phyloP scores from a whole-genome alignment of 2,797 vertebrate genomes.

The Garrulus glandarius region DNA sequence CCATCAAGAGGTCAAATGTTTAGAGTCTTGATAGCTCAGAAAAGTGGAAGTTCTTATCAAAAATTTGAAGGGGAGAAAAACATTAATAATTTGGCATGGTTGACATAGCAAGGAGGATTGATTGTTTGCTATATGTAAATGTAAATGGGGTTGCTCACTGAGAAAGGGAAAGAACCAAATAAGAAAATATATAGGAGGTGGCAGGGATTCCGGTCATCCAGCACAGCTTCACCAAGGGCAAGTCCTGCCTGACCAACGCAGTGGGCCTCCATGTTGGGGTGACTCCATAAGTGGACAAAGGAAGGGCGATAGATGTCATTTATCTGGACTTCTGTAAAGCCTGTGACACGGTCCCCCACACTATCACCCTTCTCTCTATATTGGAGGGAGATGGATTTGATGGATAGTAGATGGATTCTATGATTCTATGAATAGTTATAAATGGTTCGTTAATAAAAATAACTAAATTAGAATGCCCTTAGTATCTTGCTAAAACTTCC shows the following conservation, averaged over 20 bases:
- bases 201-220: not conserved
- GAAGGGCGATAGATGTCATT: not conserved
- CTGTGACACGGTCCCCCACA: fast-evolving
- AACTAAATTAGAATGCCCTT: not conserved
- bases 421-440: not conserved
- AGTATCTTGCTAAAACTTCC: not conserved
- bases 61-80: not conserved
- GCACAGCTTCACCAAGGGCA: fast-evolving
- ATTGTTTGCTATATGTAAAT: not conserved
- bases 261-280: not conserved
- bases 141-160: not conserved
- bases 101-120: not conserved
- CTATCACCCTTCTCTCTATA: not conserved
- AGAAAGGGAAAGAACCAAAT: not conserved
- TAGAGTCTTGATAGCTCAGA: not conserved
- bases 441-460: not conserved
- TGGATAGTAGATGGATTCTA: not conserved
- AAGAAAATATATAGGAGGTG: not conserved
- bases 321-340: not conserved
- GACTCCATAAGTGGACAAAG: not conserved
- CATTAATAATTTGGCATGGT: not conserved
- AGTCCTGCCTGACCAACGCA: not conserved
- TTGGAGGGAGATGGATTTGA: not conserved
- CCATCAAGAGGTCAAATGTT: not conserved
- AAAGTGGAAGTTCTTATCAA: not conserved